Conservation (phyloP, 2,113 vertebrate genomes). For the Corapipo altera region DNA sequence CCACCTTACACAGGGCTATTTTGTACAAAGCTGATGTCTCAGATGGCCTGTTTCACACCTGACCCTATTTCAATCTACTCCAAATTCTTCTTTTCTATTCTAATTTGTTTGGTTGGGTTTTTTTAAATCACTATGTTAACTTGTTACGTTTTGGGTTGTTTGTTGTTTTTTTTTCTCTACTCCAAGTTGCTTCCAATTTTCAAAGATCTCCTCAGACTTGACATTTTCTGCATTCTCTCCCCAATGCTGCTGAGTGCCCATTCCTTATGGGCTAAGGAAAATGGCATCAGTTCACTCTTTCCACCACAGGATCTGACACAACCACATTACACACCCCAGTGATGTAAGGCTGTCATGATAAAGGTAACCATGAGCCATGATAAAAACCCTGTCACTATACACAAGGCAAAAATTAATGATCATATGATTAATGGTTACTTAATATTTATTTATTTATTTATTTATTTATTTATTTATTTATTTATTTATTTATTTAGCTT, state of each 20-base stretch:
- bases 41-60: neutral
- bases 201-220: neutral
- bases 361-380: neutral
- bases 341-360: neutral
- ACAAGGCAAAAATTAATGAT: neutral
- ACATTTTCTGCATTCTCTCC: neutral
- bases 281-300: neutral
- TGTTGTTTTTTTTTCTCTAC: neutral
- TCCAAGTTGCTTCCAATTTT: neutral
- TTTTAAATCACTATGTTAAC: neutral
- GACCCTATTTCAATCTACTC: neutral
- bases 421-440: neutral
- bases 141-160: neutral
- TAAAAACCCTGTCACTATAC: neutral
- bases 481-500: neutral
- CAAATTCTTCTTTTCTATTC: neutral
- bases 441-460: no score
- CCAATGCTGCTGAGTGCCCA: neutral
- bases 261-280: neutral
- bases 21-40: neutral
- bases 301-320: neutral
- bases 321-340: neutral
- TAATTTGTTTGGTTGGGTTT: no score
- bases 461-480: no score
- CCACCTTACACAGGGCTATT: neutral